These are phyloP conservation scores for Argyrosomus japonicus DNA, from an alignment of 2,113 vertebrate genomes.

Conservation along the genomic window DNA sequence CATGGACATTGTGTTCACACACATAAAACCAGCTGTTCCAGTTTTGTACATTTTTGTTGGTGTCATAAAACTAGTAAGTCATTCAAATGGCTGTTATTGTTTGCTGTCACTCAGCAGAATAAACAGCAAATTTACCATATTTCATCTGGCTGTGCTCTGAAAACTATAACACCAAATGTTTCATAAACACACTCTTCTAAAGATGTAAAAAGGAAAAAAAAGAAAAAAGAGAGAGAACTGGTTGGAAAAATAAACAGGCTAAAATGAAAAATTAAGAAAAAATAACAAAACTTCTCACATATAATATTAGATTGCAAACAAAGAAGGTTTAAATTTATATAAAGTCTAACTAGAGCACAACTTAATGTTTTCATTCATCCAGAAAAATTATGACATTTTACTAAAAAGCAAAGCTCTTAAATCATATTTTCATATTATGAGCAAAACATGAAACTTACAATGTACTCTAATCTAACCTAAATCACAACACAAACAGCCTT, in stretches of 20 bases:
- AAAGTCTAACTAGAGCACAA: background rate
- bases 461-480: background rate
- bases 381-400: background rate
- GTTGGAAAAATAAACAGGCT: slow-evolving; percentile 2
- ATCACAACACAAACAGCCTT: background rate
- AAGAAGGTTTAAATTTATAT: background rate
- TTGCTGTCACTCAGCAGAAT: slow-evolving; percentile 25
- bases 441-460: background rate
- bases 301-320: background rate
- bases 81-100: slow-evolving; percentile 24
- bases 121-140: slow-evolving; percentile 9
- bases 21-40: slow-evolving; percentile 61
- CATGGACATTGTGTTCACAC: slow-evolving; percentile 50
- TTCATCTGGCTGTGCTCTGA: background rate
- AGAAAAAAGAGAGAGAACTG: background rate
- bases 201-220: background rate
- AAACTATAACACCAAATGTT: background rate
- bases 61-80: slow-evolving; percentile 30
- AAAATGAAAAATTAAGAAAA: slow-evolving; percentile 14
- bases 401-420: background rate
- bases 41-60: slow-evolving; percentile 48
- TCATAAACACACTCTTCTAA: background rate
- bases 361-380: background rate
- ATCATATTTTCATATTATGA: background rate
- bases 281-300: background rate